phyloP scores from a whole-genome alignment of 2,797 vertebrate genomes.

The Danio tinwini region DNA sequence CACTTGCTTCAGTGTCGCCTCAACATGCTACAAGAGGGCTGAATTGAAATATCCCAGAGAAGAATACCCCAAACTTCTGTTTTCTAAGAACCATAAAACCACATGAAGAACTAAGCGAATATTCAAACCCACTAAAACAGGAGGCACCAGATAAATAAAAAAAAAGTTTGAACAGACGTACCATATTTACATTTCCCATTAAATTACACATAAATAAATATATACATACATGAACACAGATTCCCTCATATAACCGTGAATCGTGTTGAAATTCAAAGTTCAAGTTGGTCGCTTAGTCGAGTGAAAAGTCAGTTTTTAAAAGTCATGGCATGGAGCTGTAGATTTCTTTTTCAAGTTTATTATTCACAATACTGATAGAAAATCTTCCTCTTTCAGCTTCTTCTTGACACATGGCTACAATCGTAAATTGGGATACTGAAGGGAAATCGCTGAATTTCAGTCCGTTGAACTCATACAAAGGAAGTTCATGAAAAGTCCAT shows the following conservation, averaged over 20 bases:
- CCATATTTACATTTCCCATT: constrained; percentile 99
- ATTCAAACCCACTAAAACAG: constrained; percentile 99
- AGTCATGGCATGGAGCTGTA: constrained; percentile 93
- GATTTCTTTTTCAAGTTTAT: constrained; percentile 95
- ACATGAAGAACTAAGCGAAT: constrained; percentile 98
- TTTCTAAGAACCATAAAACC: constrained; percentile 98
- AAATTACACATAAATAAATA: constrained; percentile 99
- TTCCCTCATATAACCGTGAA: constrained; percentile 98
- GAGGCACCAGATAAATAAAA: constrained; percentile 99
- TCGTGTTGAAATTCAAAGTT: constrained; percentile 95
- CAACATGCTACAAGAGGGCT: constrained; percentile 99
- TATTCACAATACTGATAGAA: constrained; percentile 99
- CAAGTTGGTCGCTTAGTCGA: constrained; percentile 89
- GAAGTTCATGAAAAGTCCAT: constrained; percentile 74
- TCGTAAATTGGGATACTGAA: constrained; percentile 87
- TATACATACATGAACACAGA: constrained; percentile 99
- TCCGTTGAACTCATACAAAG: constrained; percentile 87
- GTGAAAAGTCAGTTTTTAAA: constrained; percentile 88
- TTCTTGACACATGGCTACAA: constrained; percentile 86
- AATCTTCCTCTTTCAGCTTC: constrained; percentile 89
- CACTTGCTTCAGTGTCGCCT: constrained; percentile 92
- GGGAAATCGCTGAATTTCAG: constrained; percentile 88
- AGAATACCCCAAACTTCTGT: constrained; percentile 86
- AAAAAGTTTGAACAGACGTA: constrained; percentile 98
- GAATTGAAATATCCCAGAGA: constrained; percentile 93